Percentiles rank a stretch among this genome's conserved stretches.
Conservation (phyloP, 2,888 invertebrate genomes). For the Pelosia muscerda region DNA sequence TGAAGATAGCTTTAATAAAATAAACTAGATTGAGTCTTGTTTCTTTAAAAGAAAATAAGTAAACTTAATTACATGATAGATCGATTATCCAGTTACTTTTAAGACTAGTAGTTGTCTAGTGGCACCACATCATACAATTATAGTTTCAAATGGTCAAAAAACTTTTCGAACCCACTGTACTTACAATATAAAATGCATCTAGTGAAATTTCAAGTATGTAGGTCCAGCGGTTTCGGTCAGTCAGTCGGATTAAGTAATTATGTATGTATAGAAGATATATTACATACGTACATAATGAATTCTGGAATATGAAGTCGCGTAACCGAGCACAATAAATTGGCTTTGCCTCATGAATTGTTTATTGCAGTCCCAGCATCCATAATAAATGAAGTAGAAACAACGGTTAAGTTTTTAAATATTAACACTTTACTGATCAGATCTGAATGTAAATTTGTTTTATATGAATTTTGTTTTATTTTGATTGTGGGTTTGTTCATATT, state of each 20-base stretch:
- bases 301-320: constrained; percentile 26
- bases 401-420: constrained; percentile 55
- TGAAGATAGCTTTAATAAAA: no score
- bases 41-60: no score
- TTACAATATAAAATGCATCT: no score
- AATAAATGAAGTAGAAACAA: constrained; percentile 57
- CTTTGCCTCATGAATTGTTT: constrained; percentile 66
- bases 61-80: no score
- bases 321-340: constrained; percentile 55
- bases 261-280: neutral
- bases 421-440: constrained; percentile 38
- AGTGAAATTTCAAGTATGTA: no score
- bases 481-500: neutral
- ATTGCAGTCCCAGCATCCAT: constrained; percentile 55
- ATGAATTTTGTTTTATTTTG: constrained; percentile 8
- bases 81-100: no score
- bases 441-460: constrained; percentile 34
- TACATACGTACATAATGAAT: neutral
- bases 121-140: no score
- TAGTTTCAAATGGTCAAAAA: no score
- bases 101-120: no score
- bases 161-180: no score
- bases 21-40: no score
- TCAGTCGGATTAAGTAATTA: neutral
- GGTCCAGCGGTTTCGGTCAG: no score